A percentile compares a stretch with the other conserved stretches of the same genome.
Evolutionary conservation across 1,140 invertebrate genomes (phyloP).

Genomic region (Harpegnathos saltator): DNA sequence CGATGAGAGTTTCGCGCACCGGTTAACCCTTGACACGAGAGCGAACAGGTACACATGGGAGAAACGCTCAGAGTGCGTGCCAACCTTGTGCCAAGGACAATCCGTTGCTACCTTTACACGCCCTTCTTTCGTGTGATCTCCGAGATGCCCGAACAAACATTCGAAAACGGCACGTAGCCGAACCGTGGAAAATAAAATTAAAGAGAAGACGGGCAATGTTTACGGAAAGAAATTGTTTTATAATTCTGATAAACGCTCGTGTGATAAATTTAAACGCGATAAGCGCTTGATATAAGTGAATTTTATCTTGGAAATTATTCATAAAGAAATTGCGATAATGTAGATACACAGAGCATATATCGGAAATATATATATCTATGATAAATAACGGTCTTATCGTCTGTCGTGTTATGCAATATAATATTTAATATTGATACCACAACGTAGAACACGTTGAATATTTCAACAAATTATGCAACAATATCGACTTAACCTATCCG

Average conservation of each 20-base stretch:
- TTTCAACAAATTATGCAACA: too few relatives aligned
- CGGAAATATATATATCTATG: too few relatives aligned
- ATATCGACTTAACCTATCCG: too few relatives aligned
- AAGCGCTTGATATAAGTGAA: too few relatives aligned
- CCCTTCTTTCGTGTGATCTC: not conserved
- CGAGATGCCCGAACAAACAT: not conserved
- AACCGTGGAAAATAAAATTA: not conserved
- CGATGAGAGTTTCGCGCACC: slow-evolving; percentile 29
- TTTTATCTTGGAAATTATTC: too few relatives aligned
- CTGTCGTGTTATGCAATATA: too few relatives aligned
- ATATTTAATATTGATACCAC: too few relatives aligned
- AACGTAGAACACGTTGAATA: too few relatives aligned
- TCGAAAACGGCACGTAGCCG: not conserved
- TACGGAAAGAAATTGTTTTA: not conserved
- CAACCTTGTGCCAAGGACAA: slow-evolving; percentile 2
- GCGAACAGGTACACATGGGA: slow-evolving; percentile 17
- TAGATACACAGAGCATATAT: too few relatives aligned
- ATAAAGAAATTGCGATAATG: too few relatives aligned
- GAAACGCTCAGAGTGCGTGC: slow-evolving; percentile 29
- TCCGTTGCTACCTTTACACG: not conserved
- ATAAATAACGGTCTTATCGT: too few relatives aligned
- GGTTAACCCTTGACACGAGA: slow-evolving; percentile 51
- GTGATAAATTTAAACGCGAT: too few relatives aligned
- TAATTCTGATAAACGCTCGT: not conserved
- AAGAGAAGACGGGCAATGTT: not conserved